Percentiles rank a stretch among this genome's conserved stretches.
These are phyloP conservation scores for Dioctria rufipes DNA, from an alignment of 2,888 invertebrate species.

Conservation along the genomic window DNA sequence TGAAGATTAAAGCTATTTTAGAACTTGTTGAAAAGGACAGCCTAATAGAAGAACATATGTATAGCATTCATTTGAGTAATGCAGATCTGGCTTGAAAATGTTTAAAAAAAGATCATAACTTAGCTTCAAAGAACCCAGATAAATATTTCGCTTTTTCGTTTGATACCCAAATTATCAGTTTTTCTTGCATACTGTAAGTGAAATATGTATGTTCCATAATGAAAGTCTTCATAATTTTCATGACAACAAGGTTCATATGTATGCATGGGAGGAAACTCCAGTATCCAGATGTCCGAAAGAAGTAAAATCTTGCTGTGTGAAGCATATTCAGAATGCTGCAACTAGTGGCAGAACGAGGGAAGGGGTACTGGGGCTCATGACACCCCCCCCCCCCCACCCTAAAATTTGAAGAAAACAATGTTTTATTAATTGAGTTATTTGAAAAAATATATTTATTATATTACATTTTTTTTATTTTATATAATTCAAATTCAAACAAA, in stretches of 20 bases:
- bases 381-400: no score
- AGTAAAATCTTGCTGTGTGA: conserved; percentile 54
- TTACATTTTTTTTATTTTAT: no score
- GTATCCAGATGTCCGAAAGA: conserved; percentile 55
- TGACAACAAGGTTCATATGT: conserved; percentile 53
- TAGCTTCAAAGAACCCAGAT: conserved; percentile 51
- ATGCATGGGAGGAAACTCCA: conserved; percentile 51
- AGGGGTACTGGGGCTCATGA: no score
- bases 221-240: conserved; percentile 53
- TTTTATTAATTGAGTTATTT: no score
- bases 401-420: no score
- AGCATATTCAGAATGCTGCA: conserved; percentile 50
- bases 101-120: background rate
- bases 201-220: conserved; percentile 17
- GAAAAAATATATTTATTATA: no score
- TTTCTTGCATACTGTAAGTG: conserved; percentile 31
- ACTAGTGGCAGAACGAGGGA: no score
- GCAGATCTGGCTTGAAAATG: conserved; percentile 56
- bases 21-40: conserved; percentile 52
- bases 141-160: conserved; percentile 55
- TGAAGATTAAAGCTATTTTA: conserved; percentile 62
- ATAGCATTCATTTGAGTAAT: conserved; percentile 48
- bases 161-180: conserved; percentile 43
- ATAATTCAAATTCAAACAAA: no score
- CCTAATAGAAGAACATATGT: conserved; percentile 51